Base-by-base conservation (phyloP, 2,113 vertebrate genomes). In the Rhinoptilus africanus region DNA sequence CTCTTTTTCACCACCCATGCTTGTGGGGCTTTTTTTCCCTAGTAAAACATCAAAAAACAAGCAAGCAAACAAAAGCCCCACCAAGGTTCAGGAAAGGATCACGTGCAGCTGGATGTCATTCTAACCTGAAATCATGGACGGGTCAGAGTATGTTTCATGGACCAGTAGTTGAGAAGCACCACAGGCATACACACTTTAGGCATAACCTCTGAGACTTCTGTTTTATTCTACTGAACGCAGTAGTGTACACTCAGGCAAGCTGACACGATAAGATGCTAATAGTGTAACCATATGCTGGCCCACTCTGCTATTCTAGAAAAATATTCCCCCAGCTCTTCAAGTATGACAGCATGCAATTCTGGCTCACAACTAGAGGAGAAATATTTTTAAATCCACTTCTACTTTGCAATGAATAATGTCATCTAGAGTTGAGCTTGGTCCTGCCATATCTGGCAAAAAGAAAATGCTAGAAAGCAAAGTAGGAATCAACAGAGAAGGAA, bases 161-260 rank as follows among this genome's bases (percentile, higher is more conserved):
- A 59, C 43, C 10, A n/a, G 15, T 3, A 73, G 53, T 2, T 54
- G 62, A 92, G 66, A 82, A 72, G 26, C 32, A 60, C 24, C 5
- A 54, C 2, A 87, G 32, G 32, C 0, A 0, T 35, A 53, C 0
- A 0, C 12, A 73, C 21, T 26, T 56, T 48, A 66, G 43, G 18
- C 26, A 23, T 14, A 79, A 66, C 13, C 24, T 39, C 57, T 76
- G 62, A 54, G 51, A 35, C 16, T 50, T 66, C 22, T 74, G 35
- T 45, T 12, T 60, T 48, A 12, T 24, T 56, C 4, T 28, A 32
- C 12, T 8, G 21, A 60, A 64, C 3, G 1, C 20, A 54, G 28
- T 32, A 9, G 6, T 50, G 56, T 53, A 27, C 16, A 39, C 8
- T 54, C 16, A 62, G n/a, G 51, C 14, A 67, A 75, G 14, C 28